phyloP scores from a whole-genome alignment of 2,888 invertebrate genomes.

The Platycheirus rosarum region DNA sequence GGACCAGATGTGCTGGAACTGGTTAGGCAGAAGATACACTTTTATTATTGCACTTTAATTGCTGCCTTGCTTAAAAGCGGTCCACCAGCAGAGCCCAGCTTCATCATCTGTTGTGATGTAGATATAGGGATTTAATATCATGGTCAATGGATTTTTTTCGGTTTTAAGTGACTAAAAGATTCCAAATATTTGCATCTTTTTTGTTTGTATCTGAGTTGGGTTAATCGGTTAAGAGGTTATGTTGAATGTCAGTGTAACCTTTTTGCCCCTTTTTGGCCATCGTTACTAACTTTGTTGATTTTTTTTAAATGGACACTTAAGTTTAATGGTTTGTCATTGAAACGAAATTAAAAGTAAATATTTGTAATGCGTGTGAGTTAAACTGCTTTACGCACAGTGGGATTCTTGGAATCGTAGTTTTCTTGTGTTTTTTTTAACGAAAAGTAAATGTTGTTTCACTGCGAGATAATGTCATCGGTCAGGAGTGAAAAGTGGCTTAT shows the following conservation, averaged over 20 bases:
- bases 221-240: conserved; percentile 68
- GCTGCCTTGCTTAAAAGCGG: conserved; percentile 56
- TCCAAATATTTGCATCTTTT: conserved; percentile 62
- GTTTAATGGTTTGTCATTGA: conserved; percentile 45
- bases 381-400: conserved; percentile 1
- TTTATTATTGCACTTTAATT: conserved; percentile 73
- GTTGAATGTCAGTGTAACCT: not conserved
- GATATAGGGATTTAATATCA: conserved; percentile 22
- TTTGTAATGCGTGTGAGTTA: conserved; percentile 18
- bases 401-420: conserved; percentile 22
- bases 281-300: conserved; percentile 14
- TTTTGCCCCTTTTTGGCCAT: conserved; percentile 27
- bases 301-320: conserved; percentile 43
- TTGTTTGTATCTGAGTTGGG: conserved; percentile 31
- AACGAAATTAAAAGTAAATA: conserved; percentile 72
- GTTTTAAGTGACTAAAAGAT: conserved; percentile 16
- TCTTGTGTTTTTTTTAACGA: not conserved
- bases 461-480: conserved; percentile 29
- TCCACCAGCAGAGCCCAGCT: not conserved
- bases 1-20: conserved; percentile 61
- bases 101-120: not conserved
- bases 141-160: conserved; percentile 36
- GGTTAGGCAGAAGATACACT: conserved; percentile 43
- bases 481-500: conserved; percentile 17
- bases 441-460: conserved; percentile 59